Evolutionary conservation across 2,888 invertebrate genomes (phyloP), one percentile per base, ranked within the genome.

Genomic region (Heliconius charithonia): DNA sequence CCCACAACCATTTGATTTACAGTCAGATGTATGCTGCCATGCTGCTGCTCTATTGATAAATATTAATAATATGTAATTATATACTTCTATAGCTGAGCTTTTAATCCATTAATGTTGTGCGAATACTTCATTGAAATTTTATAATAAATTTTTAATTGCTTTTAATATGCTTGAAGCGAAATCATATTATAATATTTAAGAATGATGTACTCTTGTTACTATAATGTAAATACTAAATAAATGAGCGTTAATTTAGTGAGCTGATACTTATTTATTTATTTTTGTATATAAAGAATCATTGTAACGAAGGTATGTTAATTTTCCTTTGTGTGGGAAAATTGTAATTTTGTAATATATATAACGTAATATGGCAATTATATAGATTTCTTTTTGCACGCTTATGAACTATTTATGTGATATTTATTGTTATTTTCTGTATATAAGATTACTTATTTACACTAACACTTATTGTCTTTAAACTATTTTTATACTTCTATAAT

Each of bases 351-450:
- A 16, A 45, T 41, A 45, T 69, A 3, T 29, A 29, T 29, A 29
- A 29, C 4, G 29, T 29, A 29, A 29, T 29, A 16, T 45, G 25
- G 16, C 25, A 69, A 25, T 69, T n/a, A 25, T 41, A 69, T 37
- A 25, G 6, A 25, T 41, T 41, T 45, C 3, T 27, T 69, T 41
- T 2, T 67, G 69, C 69, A 27, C 25, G 69, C 69, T 69, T 69
- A 69, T 69, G 45, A 69, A 69, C 25, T 69, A 41, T 69, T 69
- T 41, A 41, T 66, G 19, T 66, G 9, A 59, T n/a, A n/a, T 59
- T 59, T 59, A n/a, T 22, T 27, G 16, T 27, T 13, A 3, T 3
- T 29, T 63, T 1, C 32, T 51, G 45, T 51, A 19, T 66, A 37
- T 32, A 37, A 37, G 32, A 37, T 32, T 69, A 41, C 3, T 45